Percentiles rank a stretch among this genome's conserved stretches.
These are phyloP conservation scores for Meghimatium bilineatum DNA, from an alignment of 2,888 invertebrate species.

Conservation along the genomic window DNA sequence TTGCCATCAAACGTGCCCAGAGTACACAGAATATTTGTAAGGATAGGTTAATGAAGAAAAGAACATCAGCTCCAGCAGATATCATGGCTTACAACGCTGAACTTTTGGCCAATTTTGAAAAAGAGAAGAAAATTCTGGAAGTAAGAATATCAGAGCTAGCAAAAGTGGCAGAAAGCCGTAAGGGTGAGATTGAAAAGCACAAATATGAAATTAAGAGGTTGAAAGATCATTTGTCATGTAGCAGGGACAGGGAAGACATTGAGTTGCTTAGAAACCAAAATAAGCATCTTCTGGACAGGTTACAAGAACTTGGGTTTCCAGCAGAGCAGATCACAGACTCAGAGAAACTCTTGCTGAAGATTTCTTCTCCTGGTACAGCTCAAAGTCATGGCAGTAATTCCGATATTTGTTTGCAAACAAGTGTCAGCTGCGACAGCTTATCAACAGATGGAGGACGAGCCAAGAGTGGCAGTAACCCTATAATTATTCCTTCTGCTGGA, in stretches of 20 bases:
- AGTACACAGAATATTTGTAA: slow-evolving; percentile 76
- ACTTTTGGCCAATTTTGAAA: slow-evolving; percentile 76
- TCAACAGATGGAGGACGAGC: slow-evolving; percentile 64
- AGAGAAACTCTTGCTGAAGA: slow-evolving; percentile 76
- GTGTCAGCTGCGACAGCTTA: slow-evolving; percentile 70
- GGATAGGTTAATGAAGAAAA: slow-evolving; percentile 64
- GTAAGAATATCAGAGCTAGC: slow-evolving; percentile 77
- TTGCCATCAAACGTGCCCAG: slow-evolving; percentile 73
- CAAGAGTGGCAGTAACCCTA: slow-evolving; percentile 40
- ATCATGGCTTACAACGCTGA: slow-evolving; percentile 77
- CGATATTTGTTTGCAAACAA: slow-evolving; percentile 55
- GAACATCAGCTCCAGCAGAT: slow-evolving; percentile 72
- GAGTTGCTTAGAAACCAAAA: slow-evolving; percentile 76
- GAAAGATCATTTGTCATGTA: slow-evolving; percentile 69
- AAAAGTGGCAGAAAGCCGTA: slow-evolving; percentile 76
- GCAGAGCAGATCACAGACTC: slow-evolving; percentile 77
- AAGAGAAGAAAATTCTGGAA: slow-evolving; percentile 77
- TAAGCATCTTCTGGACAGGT: slow-evolving; percentile 73
- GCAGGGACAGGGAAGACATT: slow-evolving; percentile 64
- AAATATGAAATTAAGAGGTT: slow-evolving; percentile 78
- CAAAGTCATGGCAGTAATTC: slow-evolving; percentile 51
- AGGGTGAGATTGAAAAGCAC: slow-evolving; percentile 78
- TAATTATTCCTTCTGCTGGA: slow-evolving; percentile 52
- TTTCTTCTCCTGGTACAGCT: slow-evolving; percentile 54
- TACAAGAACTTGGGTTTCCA: slow-evolving; percentile 75